Evolutionary conservation across 2,113 vertebrate genomes (phyloP).

Genomic region (Scomber japonicus): DNA sequence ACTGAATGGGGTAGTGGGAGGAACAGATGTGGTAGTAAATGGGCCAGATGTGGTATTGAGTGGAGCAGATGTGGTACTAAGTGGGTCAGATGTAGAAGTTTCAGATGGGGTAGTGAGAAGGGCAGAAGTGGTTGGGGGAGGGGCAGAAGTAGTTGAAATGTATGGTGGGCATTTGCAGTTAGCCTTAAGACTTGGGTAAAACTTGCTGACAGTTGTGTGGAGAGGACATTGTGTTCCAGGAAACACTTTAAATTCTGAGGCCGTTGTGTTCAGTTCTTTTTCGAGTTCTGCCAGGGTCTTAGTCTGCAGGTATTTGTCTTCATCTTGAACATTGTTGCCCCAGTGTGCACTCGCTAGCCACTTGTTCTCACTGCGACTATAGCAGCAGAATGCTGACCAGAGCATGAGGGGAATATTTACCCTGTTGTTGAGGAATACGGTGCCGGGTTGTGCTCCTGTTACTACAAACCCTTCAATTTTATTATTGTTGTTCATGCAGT

Average conservation of each 20-base stretch:
- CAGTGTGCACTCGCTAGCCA: slow-evolving; percentile 49
- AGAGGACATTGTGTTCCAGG: slow-evolving; percentile 39
- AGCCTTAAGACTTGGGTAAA: slow-evolving; percentile 10
- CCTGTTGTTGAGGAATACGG: background rate
- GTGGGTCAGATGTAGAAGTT: background rate
- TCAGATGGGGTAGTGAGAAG: no score
- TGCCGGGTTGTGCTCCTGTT: slow-evolving; percentile 20
- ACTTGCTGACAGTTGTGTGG: background rate
- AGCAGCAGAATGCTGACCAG: slow-evolving; percentile 39
- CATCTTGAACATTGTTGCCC: background rate
- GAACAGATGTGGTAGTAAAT: background rate
- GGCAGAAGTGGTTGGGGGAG: background rate
- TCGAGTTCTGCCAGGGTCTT: slow-evolving; percentile 32
- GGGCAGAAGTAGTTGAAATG: background rate
- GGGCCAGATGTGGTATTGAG: no score
- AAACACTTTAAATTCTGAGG: slow-evolving; percentile 18
- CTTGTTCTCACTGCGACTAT: background rate
- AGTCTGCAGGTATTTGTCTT: slow-evolving; percentile 4
- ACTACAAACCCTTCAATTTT: slow-evolving; percentile 10
- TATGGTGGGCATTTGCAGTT: background rate
- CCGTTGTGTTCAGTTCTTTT: background rate
- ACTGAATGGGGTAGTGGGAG: no score
- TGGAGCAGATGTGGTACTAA: background rate
- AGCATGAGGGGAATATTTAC: slow-evolving; percentile 46
- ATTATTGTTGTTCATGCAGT: slow-evolving; percentile 14